Conservation (phyloP, 2,113 vertebrate species). For the Festucalex cinctus region DNA sequence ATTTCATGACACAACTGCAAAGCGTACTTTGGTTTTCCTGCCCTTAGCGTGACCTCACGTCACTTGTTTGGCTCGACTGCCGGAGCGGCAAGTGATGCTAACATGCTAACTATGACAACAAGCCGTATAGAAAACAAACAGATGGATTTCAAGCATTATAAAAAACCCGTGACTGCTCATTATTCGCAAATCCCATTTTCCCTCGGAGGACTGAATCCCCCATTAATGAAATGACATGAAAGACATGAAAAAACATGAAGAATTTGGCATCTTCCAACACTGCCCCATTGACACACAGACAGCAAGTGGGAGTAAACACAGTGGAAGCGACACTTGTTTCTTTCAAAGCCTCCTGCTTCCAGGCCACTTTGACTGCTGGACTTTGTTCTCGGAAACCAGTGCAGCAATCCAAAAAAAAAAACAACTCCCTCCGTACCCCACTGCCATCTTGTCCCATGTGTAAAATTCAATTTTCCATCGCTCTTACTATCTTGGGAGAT, state of each 20-base stretch:
- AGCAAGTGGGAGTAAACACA: slow-evolving; percentile 38
- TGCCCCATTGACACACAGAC: slow-evolving; percentile 13
- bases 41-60: background rate
- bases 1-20: background rate
- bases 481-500: background rate
- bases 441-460: background rate
- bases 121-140: too few species aligned
- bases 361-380: slow-evolving; percentile 22
- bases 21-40: background rate
- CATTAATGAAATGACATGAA: slow-evolving; percentile 14
- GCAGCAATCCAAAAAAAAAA: background rate
- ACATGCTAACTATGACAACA: too few species aligned
- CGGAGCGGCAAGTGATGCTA: too few species aligned
- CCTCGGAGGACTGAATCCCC: background rate
- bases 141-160: background rate
- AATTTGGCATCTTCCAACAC: slow-evolving; percentile 15
- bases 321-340: slow-evolving; percentile 16
- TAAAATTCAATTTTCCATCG: background rate
- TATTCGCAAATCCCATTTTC: background rate
- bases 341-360: slow-evolving; percentile 19
- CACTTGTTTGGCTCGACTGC: background rate
- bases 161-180: background rate
- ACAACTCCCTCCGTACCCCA: background rate
- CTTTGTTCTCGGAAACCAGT: slow-evolving; percentile 28
- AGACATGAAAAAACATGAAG: slow-evolving; percentile 4